These are phyloP conservation scores for Bufo gargarizans DNA, from an alignment of 2,113 vertebrate genomes.

Conservation along the genomic window DNA sequence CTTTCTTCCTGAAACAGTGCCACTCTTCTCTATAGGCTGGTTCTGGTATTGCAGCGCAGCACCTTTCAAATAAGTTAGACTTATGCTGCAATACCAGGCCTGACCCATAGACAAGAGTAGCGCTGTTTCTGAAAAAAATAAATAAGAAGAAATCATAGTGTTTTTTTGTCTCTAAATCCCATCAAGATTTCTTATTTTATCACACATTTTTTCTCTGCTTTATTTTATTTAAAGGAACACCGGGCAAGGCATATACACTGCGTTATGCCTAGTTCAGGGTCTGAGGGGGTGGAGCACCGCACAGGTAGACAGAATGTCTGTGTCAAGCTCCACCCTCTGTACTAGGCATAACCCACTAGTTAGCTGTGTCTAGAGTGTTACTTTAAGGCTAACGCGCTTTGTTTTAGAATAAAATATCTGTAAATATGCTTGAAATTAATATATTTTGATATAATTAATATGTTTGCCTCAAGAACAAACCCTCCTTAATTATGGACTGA, in stretches of 20 bases:
- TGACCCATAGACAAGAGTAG: background rate
- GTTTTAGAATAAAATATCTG: slow-evolving; percentile 8
- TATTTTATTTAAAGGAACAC: background rate
- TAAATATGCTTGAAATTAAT: slow-evolving; percentile 46
- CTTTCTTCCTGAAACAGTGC: no score
- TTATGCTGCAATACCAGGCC: background rate
- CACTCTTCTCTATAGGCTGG: background rate
- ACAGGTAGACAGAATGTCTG: background rate
- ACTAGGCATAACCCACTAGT: background rate
- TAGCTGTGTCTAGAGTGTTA: background rate
- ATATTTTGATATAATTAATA: slow-evolving; percentile 41
- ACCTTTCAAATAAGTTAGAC: no score
- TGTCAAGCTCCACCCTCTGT: background rate
- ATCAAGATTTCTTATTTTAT: background rate
- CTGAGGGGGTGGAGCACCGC: background rate
- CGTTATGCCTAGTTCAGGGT: background rate
- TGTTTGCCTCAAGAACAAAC: background rate
- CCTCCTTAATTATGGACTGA: background rate
- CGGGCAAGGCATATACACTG: background rate
- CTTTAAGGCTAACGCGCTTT: slow-evolving; percentile 20
- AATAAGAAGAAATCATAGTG: no score
- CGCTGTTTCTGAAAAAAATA: background rate
- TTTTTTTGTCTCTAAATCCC: no score
- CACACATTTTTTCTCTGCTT: background rate
- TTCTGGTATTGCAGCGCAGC: background rate